A percentile compares a stretch with the other conserved stretches of the same genome.
These are phyloP conservation scores for Apis florea DNA, from an alignment of 1,140 invertebrate species.

Conservation along the genomic window DNA sequence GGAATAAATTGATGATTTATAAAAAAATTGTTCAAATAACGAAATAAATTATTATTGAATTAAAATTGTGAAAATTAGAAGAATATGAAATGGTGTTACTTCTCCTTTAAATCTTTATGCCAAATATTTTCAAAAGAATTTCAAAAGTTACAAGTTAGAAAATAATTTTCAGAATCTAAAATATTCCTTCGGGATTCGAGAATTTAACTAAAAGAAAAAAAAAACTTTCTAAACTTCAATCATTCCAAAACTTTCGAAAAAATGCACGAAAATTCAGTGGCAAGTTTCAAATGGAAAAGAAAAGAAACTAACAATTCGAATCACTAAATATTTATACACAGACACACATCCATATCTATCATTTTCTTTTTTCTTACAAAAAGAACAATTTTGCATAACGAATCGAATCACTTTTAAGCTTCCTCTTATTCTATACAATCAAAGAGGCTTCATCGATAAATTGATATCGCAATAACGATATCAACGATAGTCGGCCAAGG, in stretches of 20 bases:
- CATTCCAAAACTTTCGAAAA: not conserved
- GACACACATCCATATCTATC: not conserved
- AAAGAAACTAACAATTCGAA: not conserved
- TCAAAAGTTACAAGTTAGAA: not conserved
- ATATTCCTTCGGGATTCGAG: not conserved
- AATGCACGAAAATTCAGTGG: not conserved
- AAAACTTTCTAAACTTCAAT: not conserved
- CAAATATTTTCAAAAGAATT: not conserved
- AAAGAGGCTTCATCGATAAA: constrained; percentile 47
- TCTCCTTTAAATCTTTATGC: not conserved
- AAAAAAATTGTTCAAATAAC: not conserved
- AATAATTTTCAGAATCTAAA: not conserved
- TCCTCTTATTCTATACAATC: constrained; percentile 18
- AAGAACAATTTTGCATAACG: not conserved
- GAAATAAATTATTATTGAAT: not conserved
- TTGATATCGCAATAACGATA: constrained; percentile 30
- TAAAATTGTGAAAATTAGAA: not conserved
- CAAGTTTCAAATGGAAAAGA: not conserved
- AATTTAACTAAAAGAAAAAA: not conserved
- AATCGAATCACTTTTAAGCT: not conserved
- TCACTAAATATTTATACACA: not conserved
- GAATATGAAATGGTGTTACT: not conserved
- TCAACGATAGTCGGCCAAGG: constrained; percentile 33
- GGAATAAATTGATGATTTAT: not conserved
- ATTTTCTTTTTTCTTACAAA: not conserved